Base-by-base conservation (phyloP, 2,113 vertebrate species). In the Rhadina sibilatrix region DNA sequence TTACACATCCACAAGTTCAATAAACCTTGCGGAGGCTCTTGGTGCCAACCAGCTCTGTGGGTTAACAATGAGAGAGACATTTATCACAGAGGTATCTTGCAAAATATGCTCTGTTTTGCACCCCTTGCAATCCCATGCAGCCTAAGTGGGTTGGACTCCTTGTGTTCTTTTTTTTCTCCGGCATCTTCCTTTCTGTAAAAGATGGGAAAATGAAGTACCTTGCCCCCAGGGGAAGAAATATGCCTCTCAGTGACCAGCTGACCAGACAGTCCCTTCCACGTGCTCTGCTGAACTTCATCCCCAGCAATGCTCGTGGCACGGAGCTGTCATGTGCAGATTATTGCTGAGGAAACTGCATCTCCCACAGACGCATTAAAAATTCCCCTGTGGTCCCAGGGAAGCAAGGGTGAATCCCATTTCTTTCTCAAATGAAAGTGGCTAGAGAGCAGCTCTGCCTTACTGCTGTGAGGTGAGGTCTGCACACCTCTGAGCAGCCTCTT, bases 361-460 rank as follows among this genome's bases (percentile, higher is more conserved):
- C 21, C 68, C 28, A 23, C 23, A 22, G 50, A 60, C 5, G 37
- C 0, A 0, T 38, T 69, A 65, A 27, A 42, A 40, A 24, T 54
- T 61, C 23, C 24, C 54, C 46, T 3, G 0, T 0, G 0, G 8
- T 38, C 30, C 33, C 38, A 46, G 42, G 18, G 38, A 78, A 54
- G 44, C 2, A 5, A 47, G 14, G 35, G 18, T 84, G 25, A 89
- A 75, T 75, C 81, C 71, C 21, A 14, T 75, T 75, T 93, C 77
- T 69, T 85, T 90, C 70, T 86, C 50, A 63, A 3, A 38, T 22
- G 52, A 63, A 64, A 3, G 46, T 35, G 31, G 12, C 23, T 69
- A 30, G 46, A 79, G 70, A 77, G 33, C 81, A 63, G 46, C 10
- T 75, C 77, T 64, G 40, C 0, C 2, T 47, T 69, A n/a, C 52